phyloP scores from a whole-genome alignment of 2,113 vertebrate species.

The Progne subis region DNA sequence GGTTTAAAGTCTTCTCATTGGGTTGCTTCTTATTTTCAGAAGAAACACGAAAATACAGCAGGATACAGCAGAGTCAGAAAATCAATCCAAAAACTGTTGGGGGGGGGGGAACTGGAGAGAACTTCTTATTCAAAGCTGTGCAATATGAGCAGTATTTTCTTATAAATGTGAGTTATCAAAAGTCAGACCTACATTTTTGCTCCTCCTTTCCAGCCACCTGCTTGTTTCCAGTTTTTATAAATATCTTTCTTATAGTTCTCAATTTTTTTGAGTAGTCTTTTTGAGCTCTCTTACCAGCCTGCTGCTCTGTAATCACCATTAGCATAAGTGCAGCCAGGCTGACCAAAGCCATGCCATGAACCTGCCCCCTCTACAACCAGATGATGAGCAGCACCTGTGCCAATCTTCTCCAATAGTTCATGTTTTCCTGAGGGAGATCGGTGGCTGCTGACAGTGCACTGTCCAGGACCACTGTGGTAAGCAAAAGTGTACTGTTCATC shows the following conservation, averaged over 20 bases:
- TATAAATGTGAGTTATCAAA: background rate
- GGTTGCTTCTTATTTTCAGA: background rate
- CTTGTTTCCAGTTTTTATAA: background rate
- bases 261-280: background rate
- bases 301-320: background rate
- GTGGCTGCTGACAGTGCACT: background rate
- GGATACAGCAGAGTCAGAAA: background rate
- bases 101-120: background rate
- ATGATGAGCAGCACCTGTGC: rapidly evolving
- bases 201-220: background rate
- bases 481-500: background rate
- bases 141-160: background rate
- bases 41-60: background rate
- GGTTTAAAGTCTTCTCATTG: background rate
- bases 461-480: rapidly evolving
- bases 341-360: rapidly evolving
- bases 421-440: background rate
- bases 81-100: background rate
- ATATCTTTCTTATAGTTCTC: background rate
- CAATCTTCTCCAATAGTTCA: background rate
- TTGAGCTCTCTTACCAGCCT: background rate
- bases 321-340: background rate
- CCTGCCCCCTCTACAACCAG: background rate
- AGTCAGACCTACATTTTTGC: background rate
- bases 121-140: background rate